Percentiles rank a stretch among this genome's conserved stretches.
Conservation (phyloP, 2,888 invertebrate genomes). For the Minunthozetes semirufus region DNA sequence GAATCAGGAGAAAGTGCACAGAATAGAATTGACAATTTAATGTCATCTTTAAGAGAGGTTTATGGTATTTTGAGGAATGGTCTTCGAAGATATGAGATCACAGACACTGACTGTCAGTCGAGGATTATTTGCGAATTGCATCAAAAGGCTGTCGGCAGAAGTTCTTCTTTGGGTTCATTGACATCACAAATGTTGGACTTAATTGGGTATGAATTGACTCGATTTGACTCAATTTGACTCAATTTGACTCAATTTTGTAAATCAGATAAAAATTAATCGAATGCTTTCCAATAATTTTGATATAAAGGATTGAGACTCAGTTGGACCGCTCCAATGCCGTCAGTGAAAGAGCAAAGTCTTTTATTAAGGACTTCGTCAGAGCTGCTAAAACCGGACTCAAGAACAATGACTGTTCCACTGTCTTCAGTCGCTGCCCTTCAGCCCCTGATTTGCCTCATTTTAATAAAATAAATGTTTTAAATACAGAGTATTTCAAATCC, state of each 20-base stretch:
- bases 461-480: background rate
- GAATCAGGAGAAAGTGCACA: constrained; percentile 25
- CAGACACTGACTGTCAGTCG: constrained; percentile 40
- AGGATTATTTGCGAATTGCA: constrained; percentile 41
- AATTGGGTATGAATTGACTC: constrained; percentile 15
- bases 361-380: constrained; percentile 39
- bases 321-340: constrained; percentile 30
- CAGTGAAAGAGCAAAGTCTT: constrained; percentile 30
- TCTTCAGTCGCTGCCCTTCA: constrained; percentile 20
- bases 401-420: constrained; percentile 36
- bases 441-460: background rate
- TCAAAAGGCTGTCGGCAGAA: constrained; percentile 35
- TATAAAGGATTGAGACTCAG: constrained; percentile 31
- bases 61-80: constrained; percentile 35
- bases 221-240: no score
- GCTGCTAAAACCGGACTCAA: constrained; percentile 40
- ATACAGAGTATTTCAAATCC: background rate
- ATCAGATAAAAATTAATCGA: background rate
- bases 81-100: constrained; percentile 39
- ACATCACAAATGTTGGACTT: constrained; percentile 31
- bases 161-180: constrained; percentile 28
- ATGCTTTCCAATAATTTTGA: background rate
- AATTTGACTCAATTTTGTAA: background rate
- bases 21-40: constrained; percentile 9
- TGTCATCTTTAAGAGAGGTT: constrained; percentile 30